A percentile compares a stretch with the other conserved stretches of the same genome.
Evolutionary conservation across 2,888 invertebrate genomes (phyloP).

Genomic region (Tetramorium bicarinatum): DNA sequence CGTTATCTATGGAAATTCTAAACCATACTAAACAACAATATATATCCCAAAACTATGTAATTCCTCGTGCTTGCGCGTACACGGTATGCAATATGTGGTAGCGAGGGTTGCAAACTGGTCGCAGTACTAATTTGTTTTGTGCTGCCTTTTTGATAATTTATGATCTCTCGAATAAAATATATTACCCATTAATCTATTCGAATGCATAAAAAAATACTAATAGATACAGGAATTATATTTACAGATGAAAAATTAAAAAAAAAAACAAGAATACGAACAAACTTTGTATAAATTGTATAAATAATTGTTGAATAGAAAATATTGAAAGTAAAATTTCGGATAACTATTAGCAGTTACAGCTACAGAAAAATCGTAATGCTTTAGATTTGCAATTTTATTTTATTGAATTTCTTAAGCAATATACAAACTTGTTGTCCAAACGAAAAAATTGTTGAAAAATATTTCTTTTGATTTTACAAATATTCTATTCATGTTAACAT

Average conservation of each 20-base stretch:
- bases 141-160: conserved; percentile 48
- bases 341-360: not conserved
- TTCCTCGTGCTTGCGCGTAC: conserved; percentile 77
- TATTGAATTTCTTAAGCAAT: not conserved
- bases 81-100: conserved; percentile 77
- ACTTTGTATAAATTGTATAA: not conserved
- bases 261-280: not conserved
- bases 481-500: not conserved
- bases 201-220: not conserved
- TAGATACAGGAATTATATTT: not conserved
- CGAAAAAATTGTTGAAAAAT: not conserved
- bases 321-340: not conserved
- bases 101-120: conserved; percentile 70
- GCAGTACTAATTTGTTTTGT: conserved; percentile 68
- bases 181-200: conserved; percentile 20
- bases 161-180: conserved; percentile 31
- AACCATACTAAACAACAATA: conserved; percentile 85
- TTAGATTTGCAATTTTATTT: not conserved
- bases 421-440: not conserved
- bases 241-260: not conserved
- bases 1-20: conserved; percentile 86
- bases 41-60: conserved; percentile 84
- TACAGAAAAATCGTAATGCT: not conserved
- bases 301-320: not conserved
- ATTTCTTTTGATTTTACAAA: not conserved